These are phyloP conservation scores for Spinus pinus DNA, from an alignment of 2,797 vertebrate species.

Conservation along the genomic window DNA sequence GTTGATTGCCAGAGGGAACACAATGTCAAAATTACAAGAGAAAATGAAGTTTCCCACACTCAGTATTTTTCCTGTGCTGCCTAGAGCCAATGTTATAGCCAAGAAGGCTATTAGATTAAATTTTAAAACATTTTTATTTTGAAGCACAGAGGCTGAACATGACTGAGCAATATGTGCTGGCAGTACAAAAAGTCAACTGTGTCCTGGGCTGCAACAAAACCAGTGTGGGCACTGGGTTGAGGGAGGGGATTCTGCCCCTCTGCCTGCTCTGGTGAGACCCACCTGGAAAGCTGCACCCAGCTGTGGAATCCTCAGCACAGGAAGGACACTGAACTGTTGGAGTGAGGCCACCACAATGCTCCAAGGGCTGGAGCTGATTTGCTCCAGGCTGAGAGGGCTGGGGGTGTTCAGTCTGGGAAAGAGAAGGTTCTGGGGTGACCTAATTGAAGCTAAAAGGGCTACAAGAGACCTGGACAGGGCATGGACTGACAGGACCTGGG, in stretches of 20 bases:
- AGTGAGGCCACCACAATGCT: background rate
- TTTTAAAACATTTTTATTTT: background rate
- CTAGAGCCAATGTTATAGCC: background rate
- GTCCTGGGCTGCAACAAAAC: background rate
- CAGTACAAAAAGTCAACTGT: background rate
- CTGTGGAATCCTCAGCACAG: background rate
- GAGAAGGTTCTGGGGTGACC: background rate
- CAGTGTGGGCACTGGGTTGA: background rate
- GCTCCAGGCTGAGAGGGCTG: background rate
- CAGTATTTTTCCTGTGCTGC: background rate
- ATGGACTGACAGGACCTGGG: background rate
- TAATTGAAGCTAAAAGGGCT: background rate
- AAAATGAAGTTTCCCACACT: background rate
- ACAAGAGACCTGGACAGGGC: background rate
- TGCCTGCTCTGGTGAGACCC: background rate
- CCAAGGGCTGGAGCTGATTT: background rate
- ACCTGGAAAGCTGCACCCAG: background rate
- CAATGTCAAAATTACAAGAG: background rate
- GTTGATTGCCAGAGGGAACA: background rate
- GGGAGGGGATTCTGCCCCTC: background rate
- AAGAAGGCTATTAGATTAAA: background rate
- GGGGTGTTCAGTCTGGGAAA: background rate
- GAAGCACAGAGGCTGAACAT: background rate
- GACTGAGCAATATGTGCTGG: background rate
- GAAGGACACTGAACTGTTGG: background rate